Evolutionary conservation across 30 jellyfish, hydroid and myxozoan species (phyloP), one percentile per base, ranked within the genome.

Genomic region (Calvadosia cruxmelitensis): DNA sequence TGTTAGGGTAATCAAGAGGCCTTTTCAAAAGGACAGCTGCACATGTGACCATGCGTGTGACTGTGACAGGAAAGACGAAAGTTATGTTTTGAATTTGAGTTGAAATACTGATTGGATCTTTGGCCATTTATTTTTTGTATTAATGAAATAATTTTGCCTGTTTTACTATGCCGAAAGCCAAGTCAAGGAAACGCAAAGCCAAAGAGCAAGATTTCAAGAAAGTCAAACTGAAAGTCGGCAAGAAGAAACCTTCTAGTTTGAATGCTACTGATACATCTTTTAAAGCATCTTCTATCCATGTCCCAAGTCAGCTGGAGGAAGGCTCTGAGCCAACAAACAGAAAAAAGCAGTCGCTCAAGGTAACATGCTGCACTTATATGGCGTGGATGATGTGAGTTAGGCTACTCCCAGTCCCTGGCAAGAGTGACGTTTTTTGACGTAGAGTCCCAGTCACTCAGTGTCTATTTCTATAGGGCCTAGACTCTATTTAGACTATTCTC

Each of bases 221-320:
- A 49, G 92, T 79, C n/a, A 89, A 89, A 49, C 72, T 89, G 26
- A 81, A 81, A 77, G 98, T 89, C 33, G 98, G 98, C 13, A 89
- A 89, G 80, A 77, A 74, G 80, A 81, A 78, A 69, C 98, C 95
- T 25, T 53, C 34, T 63, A 92, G 95, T 53, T 50, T 86, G 3
- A 89, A 89, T 72, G 78, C 63, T 16, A 89, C 98, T 3, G 64
- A 76, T 34, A 80, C 90, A 13, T 72, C 93, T 0, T 89, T 89
- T 63, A 89, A 77, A 68, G 76, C 98, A 20, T 34, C 93, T 0
- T 75, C 98, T 13, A 81, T 89, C 27, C 69, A 76, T 33, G 61
- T 89, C 29, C 68, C 83, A 12, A 66, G 86, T 13, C 98, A 89
- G 57, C 72, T 89, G 48, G 91, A 89, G 68, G 91, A 74, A 66